Percentiles rank a stretch among this genome's conserved stretches.
Evolutionary conservation across 2,113 vertebrate genomes (phyloP).

Genomic region (Sinocyclocheilus anshuiensis): DNA sequence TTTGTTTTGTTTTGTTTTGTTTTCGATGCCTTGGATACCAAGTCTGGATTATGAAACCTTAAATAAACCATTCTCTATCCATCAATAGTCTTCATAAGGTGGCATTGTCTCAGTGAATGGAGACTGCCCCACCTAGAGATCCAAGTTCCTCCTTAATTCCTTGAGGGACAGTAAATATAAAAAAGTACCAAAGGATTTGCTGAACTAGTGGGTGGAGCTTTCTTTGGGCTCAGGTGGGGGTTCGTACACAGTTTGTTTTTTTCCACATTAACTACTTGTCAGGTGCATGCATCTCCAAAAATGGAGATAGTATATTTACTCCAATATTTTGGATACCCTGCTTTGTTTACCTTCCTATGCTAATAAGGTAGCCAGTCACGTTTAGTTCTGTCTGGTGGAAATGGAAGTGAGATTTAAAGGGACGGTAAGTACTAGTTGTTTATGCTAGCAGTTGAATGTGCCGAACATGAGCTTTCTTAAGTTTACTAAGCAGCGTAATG

Average conservation of each 20-base stretch:
- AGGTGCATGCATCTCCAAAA: conserved; percentile 7
- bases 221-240: conserved; percentile 68
- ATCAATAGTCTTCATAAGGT: too few species aligned
- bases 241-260: conserved; percentile 33
- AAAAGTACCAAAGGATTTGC: conserved; percentile 58
- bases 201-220: conserved; percentile 69
- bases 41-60: too few species aligned
- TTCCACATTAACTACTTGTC: conserved; percentile 42
- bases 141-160: conserved; percentile 53
- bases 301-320: too few species aligned
- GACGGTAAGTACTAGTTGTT: conserved; percentile 66
- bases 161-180: conserved; percentile 45
- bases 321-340: not conserved
- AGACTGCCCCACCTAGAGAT: not conserved
- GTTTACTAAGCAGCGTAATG: not conserved
- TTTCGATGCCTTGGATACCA: too few species aligned
- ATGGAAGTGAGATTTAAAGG: conserved; percentile 79
- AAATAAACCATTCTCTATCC: too few species aligned
- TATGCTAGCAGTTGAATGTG: not conserved
- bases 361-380: not conserved
- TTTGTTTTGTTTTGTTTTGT: too few species aligned
- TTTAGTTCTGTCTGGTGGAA: conserved; percentile 32
- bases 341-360: too few species aligned
- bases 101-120: too few species aligned
- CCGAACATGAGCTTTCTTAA: not conserved